Base-by-base conservation (phyloP, 2,797 vertebrate species). In the Anguilla megastoma region DNA sequence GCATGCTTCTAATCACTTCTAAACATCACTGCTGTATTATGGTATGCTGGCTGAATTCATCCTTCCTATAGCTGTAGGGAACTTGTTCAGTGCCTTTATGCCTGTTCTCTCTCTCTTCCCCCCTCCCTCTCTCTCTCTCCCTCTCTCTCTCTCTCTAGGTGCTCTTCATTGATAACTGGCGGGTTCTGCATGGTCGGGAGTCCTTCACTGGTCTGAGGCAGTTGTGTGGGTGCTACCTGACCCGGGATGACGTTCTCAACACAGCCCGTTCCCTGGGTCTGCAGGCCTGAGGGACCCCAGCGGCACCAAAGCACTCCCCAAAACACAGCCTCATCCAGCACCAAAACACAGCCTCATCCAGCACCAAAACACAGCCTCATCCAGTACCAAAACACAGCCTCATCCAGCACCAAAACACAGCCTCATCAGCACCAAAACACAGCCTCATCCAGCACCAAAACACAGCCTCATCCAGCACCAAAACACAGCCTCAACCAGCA, bases 151-250 rank as follows among this genome's bases (percentile, higher is more conserved):
- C 76, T 69, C 89, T 48, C 8, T 91, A 99, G 98, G 97, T 97
- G 0, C 90, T 98, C 88, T 98, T 99, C 87, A 93, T 99, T 27
- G 98, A 99, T 90, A 99, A 99, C 95, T 99, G 98, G 98, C 95
- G 97, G 0, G 95, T 99, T 8, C 93, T 99, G 91, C 98, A 98
- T 0, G 98, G 98, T 1, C 95, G 98, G 86, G 98, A 99, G 54
- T 97, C 97, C 0, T 99, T 99, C 95, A 99, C 96, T 0, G 98
- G 98, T 1, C 93, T 96, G 89, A 95, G 98, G 85, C 97, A 97
- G 90, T 94, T 99, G n/a, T 98, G 98, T 0, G 98, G 98, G 41
- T 99, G 98, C 89, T 99, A 99, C 89, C 94, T 99, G 94, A 97
- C 97, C 0, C 95, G 97, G 89, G 98, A 99, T 0, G 98, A 99